Conservation (phyloP, 1,140 invertebrate genomes). For the Oncopeltus fasciatus region DNA sequence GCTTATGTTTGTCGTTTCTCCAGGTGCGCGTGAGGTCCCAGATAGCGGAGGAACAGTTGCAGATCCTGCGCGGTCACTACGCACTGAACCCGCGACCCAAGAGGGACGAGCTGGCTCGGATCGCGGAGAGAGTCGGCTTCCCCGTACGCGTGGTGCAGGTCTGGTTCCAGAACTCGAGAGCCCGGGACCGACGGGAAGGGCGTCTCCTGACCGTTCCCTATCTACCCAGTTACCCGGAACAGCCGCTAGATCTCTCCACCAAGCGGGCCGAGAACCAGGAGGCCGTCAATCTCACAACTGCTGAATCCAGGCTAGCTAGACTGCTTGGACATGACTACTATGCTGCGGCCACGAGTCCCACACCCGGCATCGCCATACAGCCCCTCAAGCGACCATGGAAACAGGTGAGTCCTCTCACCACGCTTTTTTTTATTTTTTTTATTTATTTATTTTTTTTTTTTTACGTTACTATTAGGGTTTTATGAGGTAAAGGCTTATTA, state of each 20-base stretch:
- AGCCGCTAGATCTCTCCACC: constrained; percentile 77
- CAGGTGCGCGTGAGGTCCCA: constrained; percentile 67
- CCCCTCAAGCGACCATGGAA: constrained; percentile 43
- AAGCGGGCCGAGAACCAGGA: constrained; percentile 43
- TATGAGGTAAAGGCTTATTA: no score
- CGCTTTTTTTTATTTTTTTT: no score
- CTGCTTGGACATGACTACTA: constrained; percentile 35
- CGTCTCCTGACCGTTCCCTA: constrained; percentile 41
- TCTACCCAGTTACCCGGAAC: constrained; percentile 26
- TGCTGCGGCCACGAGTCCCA: constrained; percentile 27
- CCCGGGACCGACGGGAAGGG: constrained; percentile 68
- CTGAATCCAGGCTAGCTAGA: constrained; percentile 29
- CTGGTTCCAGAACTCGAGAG: constrained; percentile 97
- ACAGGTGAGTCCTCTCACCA: constrained; percentile 24
- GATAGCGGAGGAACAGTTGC: constrained; percentile 84
- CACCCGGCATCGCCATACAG: constrained; percentile 6
- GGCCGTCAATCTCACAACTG: constrained; percentile 21
- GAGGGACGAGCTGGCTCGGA: constrained; percentile 76
- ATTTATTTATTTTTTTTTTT: no score
- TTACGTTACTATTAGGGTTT: no score
- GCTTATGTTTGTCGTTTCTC: no score
- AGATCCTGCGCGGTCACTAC: constrained; percentile 76
- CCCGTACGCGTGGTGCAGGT: constrained; percentile 87
- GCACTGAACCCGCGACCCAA: constrained; percentile 79
- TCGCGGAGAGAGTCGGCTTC: constrained; percentile 79